A percentile compares a stretch with the other conserved stretches of the same genome.
phyloP scores from a whole-genome alignment of 2,888 invertebrate species.

The Onthophagus sagittarius region DNA sequence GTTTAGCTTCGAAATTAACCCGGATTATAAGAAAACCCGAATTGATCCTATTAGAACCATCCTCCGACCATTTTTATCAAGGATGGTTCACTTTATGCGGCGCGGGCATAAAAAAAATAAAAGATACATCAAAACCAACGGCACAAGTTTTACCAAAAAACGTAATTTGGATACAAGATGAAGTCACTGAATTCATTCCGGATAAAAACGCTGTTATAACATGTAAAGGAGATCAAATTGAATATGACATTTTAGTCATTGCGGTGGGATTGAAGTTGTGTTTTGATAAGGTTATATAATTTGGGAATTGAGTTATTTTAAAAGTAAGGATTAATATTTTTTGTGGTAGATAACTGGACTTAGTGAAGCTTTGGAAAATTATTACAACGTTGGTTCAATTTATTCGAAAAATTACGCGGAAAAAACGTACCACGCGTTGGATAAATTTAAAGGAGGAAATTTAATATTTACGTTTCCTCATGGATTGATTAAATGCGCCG shows the following conservation, averaged over 20 bases:
- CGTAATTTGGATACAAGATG: conserved; percentile 77
- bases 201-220: conserved; percentile 65
- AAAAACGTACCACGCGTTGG: conserved; percentile 70
- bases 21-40: conserved; percentile 65
- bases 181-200: conserved; percentile 69
- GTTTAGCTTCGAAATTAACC: conserved; percentile 83
- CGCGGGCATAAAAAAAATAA: conserved; percentile 74
- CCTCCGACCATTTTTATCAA: conserved; percentile 87
- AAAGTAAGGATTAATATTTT: neutral
- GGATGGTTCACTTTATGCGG: conserved; percentile 93
- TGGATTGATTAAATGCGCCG: conserved; percentile 92
- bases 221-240: conserved; percentile 63
- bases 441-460: conserved; percentile 69
- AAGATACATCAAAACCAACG: conserved; percentile 62
- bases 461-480: conserved; percentile 92
- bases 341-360: conserved; percentile 86
- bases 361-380: conserved; percentile 66
- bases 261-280: conserved; percentile 78
- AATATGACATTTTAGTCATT: conserved; percentile 82
- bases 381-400: conserved; percentile 78
- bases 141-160: conserved; percentile 68
- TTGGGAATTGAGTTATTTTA: neutral
- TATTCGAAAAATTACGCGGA: conserved; percentile 77
- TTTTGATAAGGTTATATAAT: conserved; percentile 64
- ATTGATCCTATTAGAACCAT: conserved; percentile 86